Percentiles rank a stretch among this genome's conserved stretches.
These are phyloP conservation scores for Atherix ibis DNA, from an alignment of 2,888 invertebrate genomes.

Conservation along the genomic window DNA sequence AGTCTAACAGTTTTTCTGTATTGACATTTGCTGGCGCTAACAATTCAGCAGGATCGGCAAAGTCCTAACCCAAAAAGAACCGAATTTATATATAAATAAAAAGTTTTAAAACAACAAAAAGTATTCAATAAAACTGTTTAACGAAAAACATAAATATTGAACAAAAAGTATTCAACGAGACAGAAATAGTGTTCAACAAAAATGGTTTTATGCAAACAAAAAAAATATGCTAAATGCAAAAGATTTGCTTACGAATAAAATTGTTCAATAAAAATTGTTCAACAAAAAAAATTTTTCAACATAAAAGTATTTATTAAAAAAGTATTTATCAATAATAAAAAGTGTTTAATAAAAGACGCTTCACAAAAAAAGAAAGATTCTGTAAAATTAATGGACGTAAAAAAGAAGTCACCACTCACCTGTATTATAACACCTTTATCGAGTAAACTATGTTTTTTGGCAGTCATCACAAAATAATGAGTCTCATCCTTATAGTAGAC, in stretches of 20 bases:
- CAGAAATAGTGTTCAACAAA: no score
- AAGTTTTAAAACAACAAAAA: constrained; percentile 5
- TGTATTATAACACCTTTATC: constrained; percentile 83
- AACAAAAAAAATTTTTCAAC: not conserved
- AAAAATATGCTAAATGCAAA: no score
- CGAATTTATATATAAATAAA: constrained; percentile 8
- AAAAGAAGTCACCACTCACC: constrained; percentile 37
- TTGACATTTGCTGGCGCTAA: constrained; percentile 82
- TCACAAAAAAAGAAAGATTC: constrained; percentile 4
- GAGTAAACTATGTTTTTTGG: constrained; percentile 89
- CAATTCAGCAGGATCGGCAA: constrained; percentile 74
- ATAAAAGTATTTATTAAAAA: not conserved
- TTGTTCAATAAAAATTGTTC: no score
- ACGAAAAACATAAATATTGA: no score
- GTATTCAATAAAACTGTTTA: no score
- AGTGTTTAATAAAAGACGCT: not conserved
- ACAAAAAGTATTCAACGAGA: no score
- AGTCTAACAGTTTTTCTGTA: constrained; percentile 71
- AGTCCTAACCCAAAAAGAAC: no score
- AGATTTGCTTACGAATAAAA: no score
- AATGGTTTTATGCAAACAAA: no score
- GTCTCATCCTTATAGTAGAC: constrained; percentile 99
- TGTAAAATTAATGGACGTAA: constrained; percentile 1
- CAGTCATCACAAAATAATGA: constrained; percentile 99
- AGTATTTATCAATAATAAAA: constrained; percentile 3